Conservation (phyloP, 2,888 invertebrate genomes). For the Nematopogon swammerdamellus region DNA sequence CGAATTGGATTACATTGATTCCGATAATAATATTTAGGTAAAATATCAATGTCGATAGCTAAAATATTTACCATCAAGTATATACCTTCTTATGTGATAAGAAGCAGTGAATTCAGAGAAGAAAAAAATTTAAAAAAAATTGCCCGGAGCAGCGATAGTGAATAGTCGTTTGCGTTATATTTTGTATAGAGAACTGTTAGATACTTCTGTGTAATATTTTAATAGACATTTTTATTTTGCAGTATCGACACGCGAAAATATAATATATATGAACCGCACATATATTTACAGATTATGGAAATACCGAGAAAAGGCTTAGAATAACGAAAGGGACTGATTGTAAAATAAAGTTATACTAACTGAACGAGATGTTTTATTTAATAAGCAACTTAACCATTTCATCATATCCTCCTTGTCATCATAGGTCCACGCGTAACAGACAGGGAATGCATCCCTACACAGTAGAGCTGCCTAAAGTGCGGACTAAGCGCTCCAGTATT, state of each 20-base stretch:
- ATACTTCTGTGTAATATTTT: not conserved
- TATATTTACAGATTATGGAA: not conserved
- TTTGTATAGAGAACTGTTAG: not conserved
- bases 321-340: not conserved
- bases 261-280: not conserved
- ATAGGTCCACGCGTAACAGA: no score
- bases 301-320: not conserved
- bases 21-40: no score
- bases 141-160: not conserved
- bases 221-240: not conserved
- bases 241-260: not conserved
- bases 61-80: no score
- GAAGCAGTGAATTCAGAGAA: not conserved
- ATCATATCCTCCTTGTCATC: no score
- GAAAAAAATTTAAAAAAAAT: not conserved
- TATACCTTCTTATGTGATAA: not conserved
- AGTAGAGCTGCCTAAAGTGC: no score
- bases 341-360: not conserved
- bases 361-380: not conserved
- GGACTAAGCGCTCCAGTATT: no score
- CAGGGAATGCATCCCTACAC: no score
- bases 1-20: no score
- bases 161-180: not conserved
- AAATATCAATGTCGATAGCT: no score
- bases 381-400: not conserved